phyloP scores from a whole-genome alignment of 2,113 vertebrate species.

The Sula dactylatra region DNA sequence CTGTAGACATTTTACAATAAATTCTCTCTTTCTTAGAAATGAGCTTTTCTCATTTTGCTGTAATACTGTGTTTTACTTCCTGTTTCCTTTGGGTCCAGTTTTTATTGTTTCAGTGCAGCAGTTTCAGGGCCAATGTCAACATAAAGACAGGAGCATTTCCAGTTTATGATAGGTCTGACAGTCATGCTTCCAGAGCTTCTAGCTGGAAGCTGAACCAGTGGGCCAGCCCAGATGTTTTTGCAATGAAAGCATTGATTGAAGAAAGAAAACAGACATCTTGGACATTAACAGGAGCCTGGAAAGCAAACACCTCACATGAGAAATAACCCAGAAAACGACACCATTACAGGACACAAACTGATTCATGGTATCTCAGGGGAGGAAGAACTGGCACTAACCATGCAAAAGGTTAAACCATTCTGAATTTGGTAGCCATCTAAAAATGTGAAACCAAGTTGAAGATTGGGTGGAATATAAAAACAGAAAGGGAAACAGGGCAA shows the following conservation, averaged over 20 bases:
- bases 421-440: neutral
- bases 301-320: neutral
- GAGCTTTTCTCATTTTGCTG: slow-evolving; percentile 37
- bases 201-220: neutral
- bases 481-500: neutral
- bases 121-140: slow-evolving; percentile 33
- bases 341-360: neutral
- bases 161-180: slow-evolving; percentile 12
- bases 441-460: neutral
- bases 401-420: neutral
- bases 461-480: neutral
- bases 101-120: slow-evolving; percentile 17
- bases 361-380: neutral
- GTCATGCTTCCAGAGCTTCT: neutral
- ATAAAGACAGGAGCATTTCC: slow-evolving; percentile 43
- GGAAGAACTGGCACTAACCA: neutral
- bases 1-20: neutral
- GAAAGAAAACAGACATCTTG: slow-evolving; percentile 17
- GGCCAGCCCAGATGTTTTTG: slow-evolving; percentile 15
- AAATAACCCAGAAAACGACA: neutral
- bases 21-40: slow-evolving; percentile 18
- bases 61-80: neutral
- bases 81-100: neutral
- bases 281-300: neutral
- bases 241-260: neutral